A percentile compares a stretch with the other conserved stretches of the same genome.
Evolutionary conservation across 1,140 invertebrate species (phyloP).

Genomic region (Watersipora subatra): DNA sequence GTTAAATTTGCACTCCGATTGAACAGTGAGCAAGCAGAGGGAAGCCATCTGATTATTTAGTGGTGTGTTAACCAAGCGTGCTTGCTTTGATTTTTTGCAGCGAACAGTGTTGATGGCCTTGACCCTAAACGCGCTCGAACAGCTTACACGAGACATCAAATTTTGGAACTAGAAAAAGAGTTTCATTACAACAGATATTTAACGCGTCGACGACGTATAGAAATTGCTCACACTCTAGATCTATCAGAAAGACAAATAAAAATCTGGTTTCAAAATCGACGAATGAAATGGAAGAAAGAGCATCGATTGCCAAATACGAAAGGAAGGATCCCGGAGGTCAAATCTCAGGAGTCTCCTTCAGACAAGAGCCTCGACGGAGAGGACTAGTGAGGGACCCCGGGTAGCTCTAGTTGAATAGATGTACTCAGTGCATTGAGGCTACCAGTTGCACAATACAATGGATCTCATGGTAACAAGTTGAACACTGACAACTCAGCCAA

Average conservation of each 20-base stretch:
- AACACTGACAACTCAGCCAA: too few relatives aligned
- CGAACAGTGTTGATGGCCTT: not conserved
- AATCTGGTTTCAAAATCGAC: constrained; percentile 73
- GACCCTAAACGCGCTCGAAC: constrained; percentile 51
- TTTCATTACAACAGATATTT: constrained; percentile 46
- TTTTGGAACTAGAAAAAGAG: constrained; percentile 37
- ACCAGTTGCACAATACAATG: too few relatives aligned
- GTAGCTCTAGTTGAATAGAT: too few relatives aligned
- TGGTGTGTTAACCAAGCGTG: too few relatives aligned
- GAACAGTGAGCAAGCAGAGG: too few relatives aligned
- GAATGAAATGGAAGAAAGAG: constrained; percentile 97
- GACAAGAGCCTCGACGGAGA: not conserved
- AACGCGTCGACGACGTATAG: constrained; percentile 58
- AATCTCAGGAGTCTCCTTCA: not conserved
- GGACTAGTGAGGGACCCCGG: too few relatives aligned
- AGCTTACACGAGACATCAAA: constrained; percentile 65
- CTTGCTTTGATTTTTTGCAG: too few relatives aligned
- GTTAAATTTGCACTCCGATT: too few relatives aligned
- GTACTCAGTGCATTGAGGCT: too few relatives aligned
- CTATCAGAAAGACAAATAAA: constrained; percentile 78
- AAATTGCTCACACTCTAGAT: constrained; percentile 74
- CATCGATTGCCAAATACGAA: constrained; percentile 26
- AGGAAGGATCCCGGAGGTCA: not conserved
- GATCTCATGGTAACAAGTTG: too few relatives aligned
- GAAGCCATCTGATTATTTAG: too few relatives aligned